Base-by-base conservation (phyloP, 2,888 invertebrate species). In the Pediacus dermestoides region DNA sequence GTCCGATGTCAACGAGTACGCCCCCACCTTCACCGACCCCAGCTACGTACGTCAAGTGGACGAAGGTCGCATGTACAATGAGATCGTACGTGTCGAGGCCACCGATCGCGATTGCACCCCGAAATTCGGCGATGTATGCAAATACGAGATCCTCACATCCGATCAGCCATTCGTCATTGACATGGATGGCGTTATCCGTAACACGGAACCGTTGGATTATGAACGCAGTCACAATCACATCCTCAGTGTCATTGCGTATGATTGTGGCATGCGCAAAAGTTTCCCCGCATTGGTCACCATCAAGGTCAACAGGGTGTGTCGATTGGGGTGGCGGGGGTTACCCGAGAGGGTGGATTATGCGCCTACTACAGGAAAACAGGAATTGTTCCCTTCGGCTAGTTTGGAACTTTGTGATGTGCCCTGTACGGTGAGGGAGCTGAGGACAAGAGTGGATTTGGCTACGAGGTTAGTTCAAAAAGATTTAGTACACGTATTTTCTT, bases 271-370 rank as follows among this genome's bases (percentile, higher is more conserved):
- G 88, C 85, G 89, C 66, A 84, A 86, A 66, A 94, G 94, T 0
- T 80, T 88, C 25, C 93, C 95, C 0, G 91, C 93, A 32, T 88
- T 95, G 83, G 93, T 99, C 60, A 97, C 94, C 61, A 87, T 99
- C 67, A 91, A 92, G 70, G 70, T 70, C 26, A 75, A 74, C 60
- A 65, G 73, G 27, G 74, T 75, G 4, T 75, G 75, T 49, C 56
- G 76, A 67, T 50, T 69, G 33, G 70, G 70, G 11, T 70, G 70
- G 70, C 46, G 68, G 12, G 89, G 85, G 12, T 77, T 91, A 27
- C 85, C 88, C 0, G 87, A 88, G 61, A 76, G 88, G 44, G 84
- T 92, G 37, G 89, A 90, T 70, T 93, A 92, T 70, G 84, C 85
- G 0, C 89, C 92, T 0, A 84, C 85, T 36, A 82, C 84, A 4